Percentiles rank a stretch among this genome's conserved stretches.
Conservation (phyloP, 2,113 vertebrate species). For the Rhizomys pruinosus region DNA sequence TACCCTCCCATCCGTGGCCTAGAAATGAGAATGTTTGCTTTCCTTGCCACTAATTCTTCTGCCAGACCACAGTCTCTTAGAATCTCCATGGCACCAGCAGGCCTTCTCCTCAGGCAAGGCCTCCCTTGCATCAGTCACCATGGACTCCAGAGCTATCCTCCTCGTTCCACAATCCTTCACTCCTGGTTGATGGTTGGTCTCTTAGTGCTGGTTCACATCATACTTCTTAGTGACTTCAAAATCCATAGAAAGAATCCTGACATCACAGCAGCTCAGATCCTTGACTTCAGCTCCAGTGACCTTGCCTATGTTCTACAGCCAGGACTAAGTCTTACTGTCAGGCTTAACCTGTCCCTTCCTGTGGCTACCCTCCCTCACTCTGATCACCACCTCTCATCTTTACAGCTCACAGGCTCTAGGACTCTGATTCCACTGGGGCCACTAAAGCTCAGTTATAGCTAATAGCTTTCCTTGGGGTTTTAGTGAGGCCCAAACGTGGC, state of each 20-base stretch:
- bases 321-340: not conserved
- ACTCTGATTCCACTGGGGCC: not conserved
- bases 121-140: not conserved
- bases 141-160: not conserved
- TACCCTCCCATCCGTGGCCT: not conserved
- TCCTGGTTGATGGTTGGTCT: not conserved
- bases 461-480: not conserved
- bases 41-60: not conserved
- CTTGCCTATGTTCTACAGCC: not conserved
- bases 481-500: not conserved
- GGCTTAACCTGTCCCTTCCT: conserved; percentile 9
- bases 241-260: not conserved
- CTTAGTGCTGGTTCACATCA: not conserved
- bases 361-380: not conserved
- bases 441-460: not conserved
- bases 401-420: not conserved
- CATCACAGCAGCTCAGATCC: not conserved
- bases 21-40: not conserved
- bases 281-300: not conserved
- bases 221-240: not conserved
- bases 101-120: not conserved
- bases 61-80: not conserved
- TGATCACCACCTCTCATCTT: not conserved
- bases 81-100: not conserved
- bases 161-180: not conserved